Evolutionary conservation across 2,888 invertebrate genomes (phyloP).

Genomic region (Drosophila greeni): DNA sequence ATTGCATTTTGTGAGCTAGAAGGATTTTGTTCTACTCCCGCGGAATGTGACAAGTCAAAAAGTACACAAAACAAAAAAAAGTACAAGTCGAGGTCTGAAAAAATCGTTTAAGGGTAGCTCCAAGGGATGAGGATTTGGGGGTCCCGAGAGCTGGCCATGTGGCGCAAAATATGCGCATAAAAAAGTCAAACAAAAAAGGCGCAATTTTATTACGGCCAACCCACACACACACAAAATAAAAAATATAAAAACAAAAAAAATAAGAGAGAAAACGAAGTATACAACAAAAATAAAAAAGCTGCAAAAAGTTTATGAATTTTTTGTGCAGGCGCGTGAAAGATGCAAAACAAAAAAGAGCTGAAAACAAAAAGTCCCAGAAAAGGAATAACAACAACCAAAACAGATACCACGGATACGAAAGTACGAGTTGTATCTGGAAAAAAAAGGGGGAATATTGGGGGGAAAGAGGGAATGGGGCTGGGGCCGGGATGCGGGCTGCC

Average conservation of each 20-base stretch:
- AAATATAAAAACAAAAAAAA: conserved; percentile 17
- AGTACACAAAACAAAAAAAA: background rate
- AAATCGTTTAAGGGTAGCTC: conserved; percentile 60
- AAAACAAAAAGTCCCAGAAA: conserved; percentile 21
- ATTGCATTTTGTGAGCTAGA: background rate
- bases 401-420: conserved; percentile 58
- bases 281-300: conserved; percentile 28
- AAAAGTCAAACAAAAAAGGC: conserved; percentile 58
- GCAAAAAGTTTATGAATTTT: conserved; percentile 70
- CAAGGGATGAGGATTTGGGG: conserved; percentile 22
- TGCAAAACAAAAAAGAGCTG: conserved; percentile 55
- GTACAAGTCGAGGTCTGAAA: conserved; percentile 10
- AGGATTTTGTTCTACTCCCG: conserved; percentile 9
- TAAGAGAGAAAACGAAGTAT: conserved; percentile 4
- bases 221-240: conserved; percentile 37
- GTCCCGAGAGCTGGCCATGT: conserved; percentile 56
- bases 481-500: conserved; percentile 25
- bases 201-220: conserved; percentile 67
- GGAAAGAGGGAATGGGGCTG: conserved; percentile 1
- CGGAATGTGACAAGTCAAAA: conserved; percentile 51
- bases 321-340: conserved; percentile 75
- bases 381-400: conserved; percentile 54
- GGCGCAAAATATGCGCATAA: conserved; percentile 74
- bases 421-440: conserved; percentile 50
- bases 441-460: conserved; percentile 16